Base-by-base conservation (phyloP, 2,888 invertebrate genomes). In the Neocrepidodera transversa region DNA sequence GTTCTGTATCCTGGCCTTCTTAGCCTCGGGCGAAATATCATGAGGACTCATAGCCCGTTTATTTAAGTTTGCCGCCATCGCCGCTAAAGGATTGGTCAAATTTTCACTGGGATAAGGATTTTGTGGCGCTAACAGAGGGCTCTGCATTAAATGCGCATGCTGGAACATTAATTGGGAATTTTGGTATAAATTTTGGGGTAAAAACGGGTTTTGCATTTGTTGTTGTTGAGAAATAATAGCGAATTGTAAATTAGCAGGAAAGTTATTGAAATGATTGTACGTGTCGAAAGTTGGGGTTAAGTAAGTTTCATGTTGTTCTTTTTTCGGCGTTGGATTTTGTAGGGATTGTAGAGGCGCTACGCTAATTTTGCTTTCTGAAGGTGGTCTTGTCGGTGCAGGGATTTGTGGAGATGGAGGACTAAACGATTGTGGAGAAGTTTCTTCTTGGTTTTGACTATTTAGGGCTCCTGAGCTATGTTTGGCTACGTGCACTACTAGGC, bases 391-490 rank as follows among this genome's bases (percentile, higher is more conserved):
- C 1, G 65, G 52, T 1, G 45, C 7, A 68, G 58, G 20, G 68
- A 72, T 65, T 68, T 72, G 43, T 35, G 70, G 70, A 45, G 55
- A 68, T 2, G 65, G 49, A 10, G 67, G 58, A 65, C 53, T 64
- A 11, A 63, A 53, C 67, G 51, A 62, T 30, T 57, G 65, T 1
- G 63, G 63, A 1, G 65, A 60, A 23, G 72, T 73, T 63, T 78
- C 78, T 58, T 76, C 74, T 56, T 78, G 68, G 11, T 75, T 73
- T 58, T 82, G 81, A 58, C 80, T 79, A 62, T 82, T 80, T 30
- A 86, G 79, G 6, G 84, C 84, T 10, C 85, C 84, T 17, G 84
- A 83, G 68, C 84, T 86, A 75, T 91, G 91, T 73, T 90, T 90
- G 11, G 86, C 83, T 28, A 90, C 84, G 78, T 91, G 91, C 0